Evolutionary conservation across 2,113 vertebrate genomes (phyloP), one percentile per base, ranked within the genome.

Genomic region (Muntiacus reevesi): DNA sequence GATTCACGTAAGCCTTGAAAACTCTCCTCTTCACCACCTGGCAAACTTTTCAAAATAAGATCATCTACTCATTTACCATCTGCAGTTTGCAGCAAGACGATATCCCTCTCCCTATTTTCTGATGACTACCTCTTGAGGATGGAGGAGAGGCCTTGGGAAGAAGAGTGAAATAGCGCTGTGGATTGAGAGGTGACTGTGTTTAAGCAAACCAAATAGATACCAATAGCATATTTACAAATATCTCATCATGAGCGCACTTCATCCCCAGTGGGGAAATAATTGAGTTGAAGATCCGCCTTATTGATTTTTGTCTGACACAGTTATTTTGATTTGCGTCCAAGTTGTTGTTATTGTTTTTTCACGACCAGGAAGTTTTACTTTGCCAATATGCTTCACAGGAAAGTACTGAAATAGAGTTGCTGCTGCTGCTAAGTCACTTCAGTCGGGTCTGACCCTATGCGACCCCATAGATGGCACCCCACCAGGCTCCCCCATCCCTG

Each of bases 261-360:
- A 3, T 47, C 17, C 86, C 94, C 59, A 16, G 83, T 94, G 89
- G 89, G 67, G 43, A 95, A 88, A 81, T 93, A 52, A 91, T 79
- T 84, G 88, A 97, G 95, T 76, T 57, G 91, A 97, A 95, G 86
- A 93, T 91, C 27, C 3, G 7, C 78, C 55, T 78, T 67, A 93
- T 50, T 96, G 98, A 97, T 95, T 95, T 95, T 92, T 87, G 60
- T 93, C 94, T 84, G 81, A 79, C 60, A 57, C 52, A 19, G 13
- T 96, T 89, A 94, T 76, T 76, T 96, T 91, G 93, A 91, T 94
- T 94, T 83, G 50, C n/a, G 67, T 94, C 87, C 89, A 64, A 93
- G 45, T 28, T 94, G 12, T 84, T 55, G 17, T n/a, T 78, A 5
- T 30, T 47, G 25, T 45, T 40, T 47, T 43, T 19, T 3, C 1